Base-by-base conservation (phyloP, 2,797 vertebrate species). In the Psittacula echo region DNA sequence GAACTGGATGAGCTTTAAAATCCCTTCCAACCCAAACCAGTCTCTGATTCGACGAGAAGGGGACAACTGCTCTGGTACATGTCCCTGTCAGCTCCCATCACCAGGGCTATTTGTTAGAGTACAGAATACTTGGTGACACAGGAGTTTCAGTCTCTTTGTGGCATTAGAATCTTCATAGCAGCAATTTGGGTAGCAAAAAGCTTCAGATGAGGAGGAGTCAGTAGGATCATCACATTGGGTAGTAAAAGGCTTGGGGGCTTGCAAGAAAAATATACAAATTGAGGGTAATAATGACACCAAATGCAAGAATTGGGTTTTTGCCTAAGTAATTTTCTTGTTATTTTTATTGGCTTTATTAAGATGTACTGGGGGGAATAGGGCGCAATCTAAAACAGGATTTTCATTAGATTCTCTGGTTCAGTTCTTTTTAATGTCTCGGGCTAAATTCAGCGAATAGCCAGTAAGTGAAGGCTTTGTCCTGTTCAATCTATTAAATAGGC, bases 21-120 rank as follows among this genome's bases (percentile, higher is more conserved):
- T 24, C n/a, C 56, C n/a, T 58, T 11, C 56, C n/a, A 34, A 58
- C n/a, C 14, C 56, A 58, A 34, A 58, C 56, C 56, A 24, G 56
- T 34, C 32, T 23, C 32, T 23, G 32, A 34, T 34, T 58, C n/a
- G 7, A 24, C 42, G 1, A 4, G 5, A 13, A 78, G 18, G n/a
- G 29, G 12, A 37, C 14, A 30, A 45, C 24, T 6, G 32, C 75
- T 48, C 11, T 20, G 34, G 8, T 6, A 26, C 2, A 0, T 2
- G n/a, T 5, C 23, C 1, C 1, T 7, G 67, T 4, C 41, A 37
- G 37, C 74, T 42, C 41, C 60, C 10, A 7, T 4, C 56, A 10
- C 30, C 15, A 4, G 53, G 37, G 20, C 26, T 34, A 8, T 5
- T 2, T 16, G 24, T 24, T 24, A 2, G 7, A 29, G 3, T 0